Evolutionary conservation across 37 sponge, comb jelly and placozoan genomes (phyloP), one percentile per base, ranked within the genome.

Genomic region (Spongia lamella): DNA sequence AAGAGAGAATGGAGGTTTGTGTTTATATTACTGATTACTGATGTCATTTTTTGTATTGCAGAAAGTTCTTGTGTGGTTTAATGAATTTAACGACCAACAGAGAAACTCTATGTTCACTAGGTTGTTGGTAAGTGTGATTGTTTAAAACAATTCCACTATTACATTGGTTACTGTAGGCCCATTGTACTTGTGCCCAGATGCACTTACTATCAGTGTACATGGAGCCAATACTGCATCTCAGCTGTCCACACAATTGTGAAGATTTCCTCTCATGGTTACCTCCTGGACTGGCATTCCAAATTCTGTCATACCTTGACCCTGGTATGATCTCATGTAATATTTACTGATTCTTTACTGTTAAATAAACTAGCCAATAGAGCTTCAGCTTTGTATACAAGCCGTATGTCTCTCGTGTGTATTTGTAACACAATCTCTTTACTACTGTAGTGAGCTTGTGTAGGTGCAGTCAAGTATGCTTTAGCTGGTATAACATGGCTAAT

Each of bases 241-340:
- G 61, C 17, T 96, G 96, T 50, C 96, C 96, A 16, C 91, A 92
- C 59, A 96, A 96, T 66, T 96, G 92, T 53, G 82, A 94, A 65
- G 98, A 94, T 63, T 63, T 94, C 39, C 68, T 97, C 51, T 89
- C 93, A 68, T 97, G 98, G 98, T 61, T 97, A 61, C 98, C 98
- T 27, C 72, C 81, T n/a, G 33, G 40, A 30, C 78, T 95, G 25
- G 61, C 78, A 38, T 53, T 56, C 56, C 79, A 78, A n/a, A 89
- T 92, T 22, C 79, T 95, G 3, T 65, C 83, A 2, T 88, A 66
- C 55, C 84, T 95, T 21, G 92, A 91, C 58, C 96, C 96, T 74
- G 90, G 94, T 93, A 80, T 17, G 72, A 36, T 5, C 66, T 68
- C 69, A 20, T 29, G 37, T 9, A 19, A 19, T 36, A 15, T 34